phyloP scores from a whole-genome alignment of 35 echinoderm and acorn worm genomes.

The Eucidaris tribuloides region DNA sequence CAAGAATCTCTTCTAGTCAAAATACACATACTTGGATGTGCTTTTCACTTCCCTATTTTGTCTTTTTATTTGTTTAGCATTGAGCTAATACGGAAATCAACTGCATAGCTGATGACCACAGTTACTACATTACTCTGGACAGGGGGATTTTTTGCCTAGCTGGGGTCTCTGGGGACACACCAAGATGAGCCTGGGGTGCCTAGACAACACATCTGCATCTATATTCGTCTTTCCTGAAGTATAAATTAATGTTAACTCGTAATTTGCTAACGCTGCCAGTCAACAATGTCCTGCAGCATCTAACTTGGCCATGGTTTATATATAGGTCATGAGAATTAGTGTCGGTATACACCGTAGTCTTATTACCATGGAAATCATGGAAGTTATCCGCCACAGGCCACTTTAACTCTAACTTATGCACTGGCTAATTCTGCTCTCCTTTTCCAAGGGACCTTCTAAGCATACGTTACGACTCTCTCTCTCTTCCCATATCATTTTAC shows the following conservation, averaged over 20 bases:
- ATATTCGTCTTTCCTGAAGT: conserved; percentile 2
- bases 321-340: background rate
- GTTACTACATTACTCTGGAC: no score
- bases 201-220: conserved; percentile 39
- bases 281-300: conserved; percentile 41
- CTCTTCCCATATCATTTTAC: background rate
- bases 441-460: conserved; percentile 10
- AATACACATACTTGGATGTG: no score
- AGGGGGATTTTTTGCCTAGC: no score
- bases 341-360: conserved; percentile 15
- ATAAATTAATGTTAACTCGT: conserved; percentile 35
- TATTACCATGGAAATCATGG: conserved; percentile 37
- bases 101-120: no score
- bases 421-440: conserved; percentile 34
- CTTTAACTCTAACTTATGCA: conserved; percentile 49
- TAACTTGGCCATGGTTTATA: background rate
- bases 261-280: conserved; percentile 28
- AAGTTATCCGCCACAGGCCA: conserved; percentile 22
- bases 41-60: no score
- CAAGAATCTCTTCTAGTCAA: no score
- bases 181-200: no score
- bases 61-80: no score
- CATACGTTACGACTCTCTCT: conserved; percentile 30
- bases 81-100: no score
- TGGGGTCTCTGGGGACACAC: no score